These are phyloP conservation scores for Regulus satrapa DNA, from an alignment of 2,113 vertebrate species.

Conservation along the genomic window DNA sequence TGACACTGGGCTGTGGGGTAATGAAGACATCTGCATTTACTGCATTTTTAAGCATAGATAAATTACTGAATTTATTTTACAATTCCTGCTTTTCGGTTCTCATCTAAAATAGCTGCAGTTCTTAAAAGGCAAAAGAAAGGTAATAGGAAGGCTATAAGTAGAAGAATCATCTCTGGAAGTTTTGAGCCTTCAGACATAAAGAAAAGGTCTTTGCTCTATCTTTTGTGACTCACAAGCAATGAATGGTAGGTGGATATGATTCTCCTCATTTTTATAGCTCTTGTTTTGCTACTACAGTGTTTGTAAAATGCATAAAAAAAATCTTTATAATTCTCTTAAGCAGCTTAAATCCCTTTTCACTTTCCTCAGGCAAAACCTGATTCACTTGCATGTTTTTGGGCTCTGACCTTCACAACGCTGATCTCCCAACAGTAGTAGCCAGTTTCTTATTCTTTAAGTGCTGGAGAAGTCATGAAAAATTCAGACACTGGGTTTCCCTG, in stretches of 20 bases:
- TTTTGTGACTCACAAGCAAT: constrained; percentile 40
- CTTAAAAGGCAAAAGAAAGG: constrained; percentile 1
- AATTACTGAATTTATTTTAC: constrained; percentile 13
- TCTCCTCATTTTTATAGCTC: constrained; percentile 44
- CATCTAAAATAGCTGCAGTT: not conserved
- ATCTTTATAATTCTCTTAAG: constrained; percentile 72
- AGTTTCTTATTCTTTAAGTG: constrained; percentile 93
- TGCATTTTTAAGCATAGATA: not conserved
- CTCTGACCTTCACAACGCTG: constrained; percentile 82
- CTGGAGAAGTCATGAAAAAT: constrained; percentile 97
- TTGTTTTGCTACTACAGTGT: constrained; percentile 61
- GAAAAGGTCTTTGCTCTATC: constrained; percentile 49
- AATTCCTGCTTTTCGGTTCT: not conserved
- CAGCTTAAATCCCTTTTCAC: constrained; percentile 73
- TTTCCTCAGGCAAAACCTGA: constrained; percentile 78
- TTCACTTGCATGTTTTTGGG: constrained; percentile 76
- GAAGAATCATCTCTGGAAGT: constrained; percentile 24
- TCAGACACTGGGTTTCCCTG: constrained; percentile 88
- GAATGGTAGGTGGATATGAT: constrained; percentile 28
- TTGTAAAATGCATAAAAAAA: constrained; percentile 72
- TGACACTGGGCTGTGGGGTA: not conserved
- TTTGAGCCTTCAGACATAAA: constrained; percentile 52
- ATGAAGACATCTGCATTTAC: constrained; percentile 65
- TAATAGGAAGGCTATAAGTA: not conserved
- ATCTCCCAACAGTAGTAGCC: constrained; percentile 80